A percentile compares a stretch with the other conserved stretches of the same genome.
Evolutionary conservation across 2,113 vertebrate species (phyloP).

Genomic region (Cephalophus harveyi): DNA sequence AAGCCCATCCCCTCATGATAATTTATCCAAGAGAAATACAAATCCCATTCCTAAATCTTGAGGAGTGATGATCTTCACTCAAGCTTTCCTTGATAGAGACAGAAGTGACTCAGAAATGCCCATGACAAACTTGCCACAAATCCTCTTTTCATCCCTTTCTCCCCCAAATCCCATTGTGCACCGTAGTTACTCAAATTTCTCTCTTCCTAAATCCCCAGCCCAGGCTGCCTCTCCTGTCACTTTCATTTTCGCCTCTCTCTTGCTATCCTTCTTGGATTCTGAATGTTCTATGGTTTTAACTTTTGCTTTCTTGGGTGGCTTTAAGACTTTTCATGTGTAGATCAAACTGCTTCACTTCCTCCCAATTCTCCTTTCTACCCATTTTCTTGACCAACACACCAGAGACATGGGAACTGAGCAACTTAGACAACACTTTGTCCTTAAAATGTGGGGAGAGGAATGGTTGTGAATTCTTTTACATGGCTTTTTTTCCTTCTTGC

Average conservation of each 20-base stretch:
- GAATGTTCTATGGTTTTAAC: background rate
- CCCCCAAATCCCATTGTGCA: background rate
- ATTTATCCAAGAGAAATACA: background rate
- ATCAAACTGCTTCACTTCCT: background rate
- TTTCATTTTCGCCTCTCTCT: background rate
- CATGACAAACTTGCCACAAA: background rate
- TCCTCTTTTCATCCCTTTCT: background rate
- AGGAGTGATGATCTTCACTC: background rate
- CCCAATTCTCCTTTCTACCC: background rate
- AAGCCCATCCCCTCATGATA: background rate
- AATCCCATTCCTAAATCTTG: background rate
- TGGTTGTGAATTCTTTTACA: background rate
- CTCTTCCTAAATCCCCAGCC: background rate
- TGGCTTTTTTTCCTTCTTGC: background rate
- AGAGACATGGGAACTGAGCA: background rate
- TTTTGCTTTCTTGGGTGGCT: background rate
- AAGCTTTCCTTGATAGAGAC: background rate
- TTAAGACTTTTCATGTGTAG: background rate
- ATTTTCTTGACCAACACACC: slow-evolving; percentile 1
- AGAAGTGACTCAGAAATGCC: background rate
- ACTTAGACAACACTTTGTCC: background rate
- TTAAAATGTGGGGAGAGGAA: background rate
- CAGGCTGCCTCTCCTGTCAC: background rate
- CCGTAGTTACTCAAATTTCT: background rate
- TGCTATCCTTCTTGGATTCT: background rate